Base-by-base conservation (phyloP, 2,113 vertebrate species). In the Hyaena hyaena region DNA sequence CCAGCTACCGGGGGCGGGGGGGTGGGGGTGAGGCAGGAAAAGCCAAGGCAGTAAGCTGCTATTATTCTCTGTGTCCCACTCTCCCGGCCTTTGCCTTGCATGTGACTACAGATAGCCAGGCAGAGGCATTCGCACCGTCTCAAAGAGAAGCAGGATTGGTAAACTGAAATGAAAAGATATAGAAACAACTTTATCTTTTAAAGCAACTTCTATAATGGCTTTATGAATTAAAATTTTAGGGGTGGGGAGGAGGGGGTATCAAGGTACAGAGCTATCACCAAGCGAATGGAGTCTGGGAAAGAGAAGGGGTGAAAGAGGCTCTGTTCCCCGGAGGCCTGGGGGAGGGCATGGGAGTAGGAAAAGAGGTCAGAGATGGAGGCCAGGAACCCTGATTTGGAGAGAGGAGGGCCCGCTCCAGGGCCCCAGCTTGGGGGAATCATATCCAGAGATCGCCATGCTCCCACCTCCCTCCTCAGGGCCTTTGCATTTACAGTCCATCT, bases 131-230 rank as follows among this genome's bases (percentile, higher is more conserved):
- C 43, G 21, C 48, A 66, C 63, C 19, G 55, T 35, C 58, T 91
- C 55, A n/a, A 53, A 79, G 17, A 69, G 71, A 93, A 90, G 63
- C n/a, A 81, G 2, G 33, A 73, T 45, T 82, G 21, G 31, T 48
- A 92, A 23, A 69, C 26, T 82, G 76, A 90, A 95, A 82, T n/a
- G 2, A n/a, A 80, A 87, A 84, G 48, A 71, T 33, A 53, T 28
- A 9, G 10, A 15, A 80, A 80, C 23, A 23, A 84, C 21, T 90
- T 79, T 10, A 71, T 16, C 88, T 63, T 48, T 43, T 8, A 76
- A 90, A 71, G 48, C 80, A 19, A 21, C 2, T 19, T 66, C 33
- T n/a, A 82, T 24, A 66, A 50, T 35, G 58, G 31, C 39, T 68
- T 50, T 28, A 4, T 69, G 21, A 65, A 81, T 90, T 55, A 77